Percentiles rank a stretch among this genome's conserved stretches.
phyloP scores from a whole-genome alignment of 2,797 vertebrate genomes.

The Danio albolineatus region DNA sequence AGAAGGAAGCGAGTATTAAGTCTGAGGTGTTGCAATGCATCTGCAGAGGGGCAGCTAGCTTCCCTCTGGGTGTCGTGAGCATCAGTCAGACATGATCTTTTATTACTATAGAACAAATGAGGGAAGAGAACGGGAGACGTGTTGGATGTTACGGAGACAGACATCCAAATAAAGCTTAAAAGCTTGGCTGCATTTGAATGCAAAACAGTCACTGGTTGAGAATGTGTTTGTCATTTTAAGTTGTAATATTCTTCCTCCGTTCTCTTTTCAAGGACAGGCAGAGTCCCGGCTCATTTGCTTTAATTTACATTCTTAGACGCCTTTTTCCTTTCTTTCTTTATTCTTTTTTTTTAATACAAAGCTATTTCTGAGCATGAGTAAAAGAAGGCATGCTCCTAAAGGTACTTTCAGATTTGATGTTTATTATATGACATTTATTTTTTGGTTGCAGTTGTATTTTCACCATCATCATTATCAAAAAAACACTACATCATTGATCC shows the following conservation, averaged over 20 bases:
- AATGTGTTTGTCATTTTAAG: slow-evolving; percentile 49
- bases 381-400: neutral
- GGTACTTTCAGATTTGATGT: neutral
- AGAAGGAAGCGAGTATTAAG: slow-evolving; percentile 55
- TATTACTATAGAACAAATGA: slow-evolving; percentile 39
- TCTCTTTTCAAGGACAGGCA: slow-evolving; percentile 71
- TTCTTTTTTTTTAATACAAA: neutral
- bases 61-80: slow-evolving; percentile 36
- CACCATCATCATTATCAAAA: no score
- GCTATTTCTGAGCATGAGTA: slow-evolving; percentile 5
- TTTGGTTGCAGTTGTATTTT: no score
- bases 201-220: slow-evolving; percentile 24
- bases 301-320: slow-evolving; percentile 63
- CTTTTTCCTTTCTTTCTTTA: slow-evolving; percentile 8
- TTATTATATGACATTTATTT: no score
- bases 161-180: slow-evolving; percentile 61
- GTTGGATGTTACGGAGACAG: slow-evolving; percentile 42
- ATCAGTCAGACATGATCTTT: slow-evolving; percentile 40
- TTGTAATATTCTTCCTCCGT: slow-evolving; percentile 68
- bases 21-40: slow-evolving; percentile 53
- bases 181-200: slow-evolving; percentile 57
- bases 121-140: slow-evolving; percentile 34
- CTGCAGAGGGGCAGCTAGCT: slow-evolving; percentile 37
- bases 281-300: slow-evolving; percentile 61
- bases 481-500: no score